Conservation (phyloP, 2,797 vertebrate species). For the Scomberomorus guttatus region DNA sequence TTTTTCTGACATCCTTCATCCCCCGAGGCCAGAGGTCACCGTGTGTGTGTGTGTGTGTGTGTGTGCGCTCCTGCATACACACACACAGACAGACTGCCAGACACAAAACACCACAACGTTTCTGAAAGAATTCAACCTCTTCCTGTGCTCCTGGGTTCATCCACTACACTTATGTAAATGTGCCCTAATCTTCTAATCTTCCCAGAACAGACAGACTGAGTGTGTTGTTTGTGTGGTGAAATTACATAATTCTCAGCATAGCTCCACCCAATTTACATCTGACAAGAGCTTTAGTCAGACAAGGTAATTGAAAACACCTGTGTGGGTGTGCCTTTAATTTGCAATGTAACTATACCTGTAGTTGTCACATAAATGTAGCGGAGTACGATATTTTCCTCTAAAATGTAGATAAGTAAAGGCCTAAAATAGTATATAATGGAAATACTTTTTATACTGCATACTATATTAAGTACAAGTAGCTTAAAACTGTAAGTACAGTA, state of each 20-base stretch:
- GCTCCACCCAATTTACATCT: neutral
- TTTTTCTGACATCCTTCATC: too few species aligned
- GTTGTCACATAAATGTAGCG: neutral
- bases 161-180: too few species aligned
- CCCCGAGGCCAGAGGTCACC: too few species aligned
- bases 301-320: constrained; percentile 24
- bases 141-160: too few species aligned
- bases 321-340: constrained; percentile 16
- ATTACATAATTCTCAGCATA: neutral
- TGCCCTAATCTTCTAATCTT: neutral
- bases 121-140: too few species aligned
- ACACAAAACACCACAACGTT: too few species aligned
- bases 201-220: neutral
- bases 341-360: constrained; percentile 9
- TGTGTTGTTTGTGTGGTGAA: neutral
- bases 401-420: neutral
- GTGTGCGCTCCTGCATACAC: too few species aligned
- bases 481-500: too few species aligned
- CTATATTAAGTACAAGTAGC: neutral
- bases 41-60: too few species aligned
- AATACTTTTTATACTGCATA: neutral
- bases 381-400: neutral
- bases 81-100: too few species aligned
- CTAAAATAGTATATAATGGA: neutral
- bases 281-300: neutral